These are phyloP conservation scores for Lasioglossum zephyrum DNA, from an alignment of 2,888 invertebrate species.

Conservation along the genomic window DNA sequence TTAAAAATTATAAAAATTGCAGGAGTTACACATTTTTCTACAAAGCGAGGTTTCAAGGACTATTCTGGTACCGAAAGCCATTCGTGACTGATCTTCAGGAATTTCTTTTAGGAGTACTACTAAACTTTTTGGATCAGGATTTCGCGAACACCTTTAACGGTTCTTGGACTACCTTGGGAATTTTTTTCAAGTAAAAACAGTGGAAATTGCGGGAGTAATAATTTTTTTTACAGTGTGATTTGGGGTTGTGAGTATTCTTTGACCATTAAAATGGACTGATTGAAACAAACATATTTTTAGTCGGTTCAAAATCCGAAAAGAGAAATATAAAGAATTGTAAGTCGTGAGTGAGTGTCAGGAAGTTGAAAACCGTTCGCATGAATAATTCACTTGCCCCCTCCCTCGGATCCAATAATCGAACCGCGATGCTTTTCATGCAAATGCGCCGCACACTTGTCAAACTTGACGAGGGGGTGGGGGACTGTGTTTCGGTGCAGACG, in stretches of 20 bases:
- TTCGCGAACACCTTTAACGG: background rate
- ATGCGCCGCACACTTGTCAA: slow-evolving; percentile 40
- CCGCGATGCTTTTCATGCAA: slow-evolving; percentile 68
- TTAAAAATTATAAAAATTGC: too few relatives aligned
- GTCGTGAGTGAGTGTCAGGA: background rate
- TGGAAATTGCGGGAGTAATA: too few relatives aligned
- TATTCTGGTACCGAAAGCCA: too few relatives aligned
- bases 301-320: too few relatives aligned
- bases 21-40: too few relatives aligned
- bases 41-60: too few relatives aligned
- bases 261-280: too few relatives aligned
- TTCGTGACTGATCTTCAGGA: background rate
- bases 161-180: fast-evolving
- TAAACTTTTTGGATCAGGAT: background rate
- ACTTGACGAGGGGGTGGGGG: slow-evolving; percentile 12
- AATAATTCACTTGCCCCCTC: slow-evolving; percentile 69
- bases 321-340: background rate
- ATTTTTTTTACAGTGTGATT: too few relatives aligned
- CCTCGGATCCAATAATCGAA: slow-evolving; percentile 69
- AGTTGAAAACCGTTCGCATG: slow-evolving; percentile 46
- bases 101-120: background rate
- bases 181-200: background rate
- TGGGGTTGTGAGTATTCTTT: too few relatives aligned
- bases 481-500: slow-evolving; percentile 15
- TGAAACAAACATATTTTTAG: too few relatives aligned